Base-by-base conservation (phyloP, 2,113 vertebrate genomes). In the Falco punctatus region DNA sequence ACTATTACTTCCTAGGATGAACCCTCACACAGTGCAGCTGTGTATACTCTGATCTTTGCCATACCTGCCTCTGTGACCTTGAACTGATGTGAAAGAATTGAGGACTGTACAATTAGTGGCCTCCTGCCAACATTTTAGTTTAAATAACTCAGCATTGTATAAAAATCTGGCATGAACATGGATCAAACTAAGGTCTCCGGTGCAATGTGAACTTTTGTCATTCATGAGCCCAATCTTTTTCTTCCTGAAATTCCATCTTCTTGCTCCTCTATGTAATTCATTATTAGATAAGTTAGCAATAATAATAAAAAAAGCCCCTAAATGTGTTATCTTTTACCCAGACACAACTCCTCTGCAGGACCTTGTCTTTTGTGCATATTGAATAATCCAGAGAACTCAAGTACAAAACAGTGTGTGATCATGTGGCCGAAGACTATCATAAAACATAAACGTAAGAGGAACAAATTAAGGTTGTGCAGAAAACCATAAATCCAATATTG, bases 401-500 rank as follows among this genome's bases (percentile, higher is more conserved):
- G 81, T 52, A 80, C 42, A 87, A 92, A 92, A 48, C 49, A 78
- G 12, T 18, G 18, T 81, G 35, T 57, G 40, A 82, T 85, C 73
- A 57, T 32, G 46, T 65, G 35, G 23, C n/a, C 94, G 74, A 96
- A 89, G 84, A 87, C 52, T 79, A 82, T 80, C 61, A 82, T 72
- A 90, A 91, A 95, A 72, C 35, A 71, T 38, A 91, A 74, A 80
- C 7, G 35, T 20, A 95, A 93, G 58, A 87, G 11, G 55, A 94
- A 87, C n/a, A 79, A 95, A 95, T 85, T 90, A 91, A 85, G 58
- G 57, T 88, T 90, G 74, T 87, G 72, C 71, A 92, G 66, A 94
- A 94, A 96, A 75, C 54, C 35, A 77, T 80, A 87, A 94, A 96
- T 86, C 28, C 44, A 85, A 48, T 82, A 82, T 27, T 73, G 66